Evolutionary conservation across 2,113 vertebrate species (phyloP).

Genomic region (Mellivora capensis): DNA sequence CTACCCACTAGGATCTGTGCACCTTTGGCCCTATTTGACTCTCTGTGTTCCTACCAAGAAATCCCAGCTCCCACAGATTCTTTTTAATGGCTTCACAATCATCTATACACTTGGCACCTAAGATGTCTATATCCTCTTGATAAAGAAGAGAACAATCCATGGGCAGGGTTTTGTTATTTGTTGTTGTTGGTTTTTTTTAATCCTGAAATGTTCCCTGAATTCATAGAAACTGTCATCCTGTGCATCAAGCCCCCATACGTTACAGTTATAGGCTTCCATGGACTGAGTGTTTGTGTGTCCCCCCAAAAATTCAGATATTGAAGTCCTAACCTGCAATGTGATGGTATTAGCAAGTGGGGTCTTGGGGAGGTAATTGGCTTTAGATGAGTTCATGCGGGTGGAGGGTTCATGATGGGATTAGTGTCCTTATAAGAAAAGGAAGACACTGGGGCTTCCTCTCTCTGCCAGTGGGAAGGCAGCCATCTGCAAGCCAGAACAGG

Average conservation of each 20-base stretch:
- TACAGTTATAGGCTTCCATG: background rate
- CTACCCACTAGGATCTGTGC: background rate
- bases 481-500: background rate
- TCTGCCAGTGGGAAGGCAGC: background rate
- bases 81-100: background rate
- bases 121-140: background rate
- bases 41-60: background rate
- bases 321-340: background rate
- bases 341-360: background rate
- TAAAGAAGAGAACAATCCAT: background rate
- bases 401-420: background rate
- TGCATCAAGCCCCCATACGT: background rate
- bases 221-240: background rate
- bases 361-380: background rate
- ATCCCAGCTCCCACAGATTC: background rate
- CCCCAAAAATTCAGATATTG: background rate
- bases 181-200: background rate
- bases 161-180: background rate
- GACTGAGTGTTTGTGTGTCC: background rate
- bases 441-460: background rate
- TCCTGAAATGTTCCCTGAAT: background rate
- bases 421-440: background rate
- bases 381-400: background rate
- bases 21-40: background rate
- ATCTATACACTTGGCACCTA: background rate